phyloP scores from a whole-genome alignment of 2,113 vertebrate species.

The Spermophilus dauricus region DNA sequence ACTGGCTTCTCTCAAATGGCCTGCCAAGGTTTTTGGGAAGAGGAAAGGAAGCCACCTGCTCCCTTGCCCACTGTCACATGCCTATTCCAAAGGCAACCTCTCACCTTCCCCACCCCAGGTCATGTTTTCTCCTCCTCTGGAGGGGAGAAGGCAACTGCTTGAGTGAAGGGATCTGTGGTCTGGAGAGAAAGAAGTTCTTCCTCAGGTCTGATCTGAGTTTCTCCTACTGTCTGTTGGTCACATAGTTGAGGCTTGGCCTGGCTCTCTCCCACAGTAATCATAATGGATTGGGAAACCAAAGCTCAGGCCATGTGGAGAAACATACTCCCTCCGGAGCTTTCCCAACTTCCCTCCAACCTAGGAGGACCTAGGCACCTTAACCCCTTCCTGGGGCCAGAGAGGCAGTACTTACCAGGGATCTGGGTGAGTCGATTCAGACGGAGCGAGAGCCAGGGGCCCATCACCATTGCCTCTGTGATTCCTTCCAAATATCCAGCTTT shows the following conservation, averaged over 20 bases:
- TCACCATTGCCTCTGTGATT: background rate
- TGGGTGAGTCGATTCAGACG: too few relatives aligned
- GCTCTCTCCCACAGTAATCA: background rate
- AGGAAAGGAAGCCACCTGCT: background rate
- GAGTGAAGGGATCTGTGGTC: background rate
- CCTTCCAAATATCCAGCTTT: background rate
- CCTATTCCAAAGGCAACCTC: background rate
- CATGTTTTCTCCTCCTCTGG: background rate
- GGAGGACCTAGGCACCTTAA: background rate
- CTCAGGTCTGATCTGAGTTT: background rate
- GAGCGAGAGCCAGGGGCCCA: background rate
- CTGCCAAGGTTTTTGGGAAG: background rate
- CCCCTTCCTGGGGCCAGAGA: background rate
- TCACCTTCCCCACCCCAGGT: background rate
- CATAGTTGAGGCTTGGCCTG: background rate
- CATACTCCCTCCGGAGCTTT: slow-evolving; percentile 53
- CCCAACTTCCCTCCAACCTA: slow-evolving; percentile 55
- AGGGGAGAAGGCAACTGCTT: background rate
- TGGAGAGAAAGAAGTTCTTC: background rate
- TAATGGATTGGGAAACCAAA: slow-evolving; percentile 73
- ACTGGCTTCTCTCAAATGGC: slow-evolving; percentile 3
- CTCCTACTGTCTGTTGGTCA: background rate
- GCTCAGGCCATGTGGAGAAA: slow-evolving; percentile 71
- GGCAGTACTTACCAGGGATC: background rate
- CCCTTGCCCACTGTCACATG: background rate